A percentile compares a stretch with the other conserved stretches of the same genome.
Evolutionary conservation across 1,140 invertebrate genomes (phyloP).

Genomic region (Nasonia longicornis): DNA sequence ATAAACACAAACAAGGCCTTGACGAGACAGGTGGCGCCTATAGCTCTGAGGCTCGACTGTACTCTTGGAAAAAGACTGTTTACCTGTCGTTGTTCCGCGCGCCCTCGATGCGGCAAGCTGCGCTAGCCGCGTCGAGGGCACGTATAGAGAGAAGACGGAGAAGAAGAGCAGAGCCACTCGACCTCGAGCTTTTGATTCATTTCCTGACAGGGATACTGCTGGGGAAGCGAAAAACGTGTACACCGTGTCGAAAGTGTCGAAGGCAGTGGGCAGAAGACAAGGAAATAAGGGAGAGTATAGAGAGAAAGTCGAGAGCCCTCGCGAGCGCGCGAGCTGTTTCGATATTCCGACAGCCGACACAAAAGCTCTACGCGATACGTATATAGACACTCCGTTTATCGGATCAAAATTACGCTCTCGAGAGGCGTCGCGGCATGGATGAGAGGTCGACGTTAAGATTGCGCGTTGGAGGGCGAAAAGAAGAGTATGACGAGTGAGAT

Average conservation of each 20-base stretch:
- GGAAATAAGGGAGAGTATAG: neutral
- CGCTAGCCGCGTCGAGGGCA: constrained; percentile 9
- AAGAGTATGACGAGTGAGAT: neutral
- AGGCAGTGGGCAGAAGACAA: neutral
- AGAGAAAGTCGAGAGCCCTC: neutral
- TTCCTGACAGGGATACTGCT: neutral
- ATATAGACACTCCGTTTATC: constrained; percentile 13
- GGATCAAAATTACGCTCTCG: constrained; percentile 32
- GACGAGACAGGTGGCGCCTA: neutral
- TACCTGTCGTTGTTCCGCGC: constrained; percentile 45
- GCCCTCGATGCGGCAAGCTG: neutral
- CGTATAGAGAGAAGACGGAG: neutral
- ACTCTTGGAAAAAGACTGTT: constrained; percentile 35
- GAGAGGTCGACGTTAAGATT: neutral
- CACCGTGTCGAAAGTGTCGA: neutral
- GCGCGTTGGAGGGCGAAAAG: neutral
- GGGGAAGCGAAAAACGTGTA: constrained; percentile 2
- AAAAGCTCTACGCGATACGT: constrained; percentile 11
- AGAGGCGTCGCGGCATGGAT: neutral
- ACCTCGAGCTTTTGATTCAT: constrained; percentile 10
- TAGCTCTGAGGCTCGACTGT: neutral
- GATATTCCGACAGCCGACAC: neutral
- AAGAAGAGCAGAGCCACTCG: constrained; percentile 28
- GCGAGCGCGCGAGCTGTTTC: neutral
- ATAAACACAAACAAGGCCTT: constrained; percentile 13